Percentiles rank a stretch among this genome's conserved stretches.
Evolutionary conservation across 2,888 invertebrate species (phyloP).

Genomic region (Macrosoma leucophasiata): DNA sequence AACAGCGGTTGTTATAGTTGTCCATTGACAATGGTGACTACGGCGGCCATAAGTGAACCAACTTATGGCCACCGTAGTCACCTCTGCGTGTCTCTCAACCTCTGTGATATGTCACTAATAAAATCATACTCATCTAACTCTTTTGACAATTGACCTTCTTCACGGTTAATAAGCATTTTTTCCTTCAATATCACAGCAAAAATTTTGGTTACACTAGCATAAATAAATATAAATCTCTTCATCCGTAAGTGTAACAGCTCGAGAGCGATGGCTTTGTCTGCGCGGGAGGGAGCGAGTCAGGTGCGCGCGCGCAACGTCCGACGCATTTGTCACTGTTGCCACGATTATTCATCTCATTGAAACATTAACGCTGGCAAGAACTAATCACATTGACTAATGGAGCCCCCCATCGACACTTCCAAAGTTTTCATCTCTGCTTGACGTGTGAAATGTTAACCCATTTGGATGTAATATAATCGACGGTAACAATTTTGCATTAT

Average conservation of each 20-base stretch:
- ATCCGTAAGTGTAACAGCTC: conserved; percentile 55
- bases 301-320: conserved; percentile 65
- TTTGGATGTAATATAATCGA: too few relatives aligned
- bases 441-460: conserved; percentile 29
- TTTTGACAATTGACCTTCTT: conserved; percentile 23
- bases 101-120: too few relatives aligned
- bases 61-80: too few relatives aligned
- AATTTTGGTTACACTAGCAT: conserved; percentile 44
- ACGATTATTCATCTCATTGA: conserved; percentile 75
- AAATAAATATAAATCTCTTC: conserved; percentile 73
- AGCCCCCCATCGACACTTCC: conserved; percentile 72
- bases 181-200: conserved; percentile 18
- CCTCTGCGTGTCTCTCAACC: too few relatives aligned
- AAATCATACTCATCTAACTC: too few relatives aligned
- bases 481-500: too few relatives aligned
- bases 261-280: conserved; percentile 63
- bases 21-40: too few relatives aligned
- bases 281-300: conserved; percentile 54
- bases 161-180: background rate
- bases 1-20: too few relatives aligned
- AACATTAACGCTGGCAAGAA: conserved; percentile 69
- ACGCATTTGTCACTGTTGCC: conserved; percentile 72
- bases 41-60: too few relatives aligned
- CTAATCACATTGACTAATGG: conserved; percentile 75
- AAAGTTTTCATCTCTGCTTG: conserved; percentile 56